Base-by-base conservation (phyloP, 2,888 invertebrate species). In the Latrodectus elegans region DNA sequence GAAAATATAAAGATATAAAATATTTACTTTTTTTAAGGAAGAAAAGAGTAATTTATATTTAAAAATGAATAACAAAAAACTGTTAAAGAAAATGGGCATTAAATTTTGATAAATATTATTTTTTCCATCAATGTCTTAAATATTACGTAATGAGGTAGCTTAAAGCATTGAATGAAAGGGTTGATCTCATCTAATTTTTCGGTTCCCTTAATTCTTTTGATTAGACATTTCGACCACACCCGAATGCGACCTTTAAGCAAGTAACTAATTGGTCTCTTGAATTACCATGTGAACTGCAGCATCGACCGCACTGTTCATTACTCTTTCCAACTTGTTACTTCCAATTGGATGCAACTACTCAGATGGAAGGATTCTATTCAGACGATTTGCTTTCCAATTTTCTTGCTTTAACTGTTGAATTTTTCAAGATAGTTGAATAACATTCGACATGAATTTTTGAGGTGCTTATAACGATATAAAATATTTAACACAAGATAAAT, bases 141-240 rank as follows among this genome's bases (percentile, higher is more conserved):
- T 22, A 76, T 26, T 71, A 17, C 26, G 84, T 78, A 78, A 84
- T 77, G 73, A 73, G 77, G 77, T 73, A 75, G 77, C 71, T 26
- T 53, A n/a, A 38, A 22, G 55, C 60, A 65, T 49, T 65, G 51
- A 64, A 10, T 49, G 73, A 75, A 22, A 75, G 55, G 67, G 67
- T 17, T 9, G 53, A 51, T 12, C 38, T 11, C 9, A 14, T 60
- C 52, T 73, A 70, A 79, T 75, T 70, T 73, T 14, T 22, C 26
- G 55, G 51, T 51, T 53, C 79, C 51, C 73, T 85, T 79, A 79
- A 85, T 85, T 74, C 70, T 79, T 74, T 22, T 73, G 73, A 75
- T 74, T 65, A 74, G 53, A 70, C 49, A 55, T 75, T 73, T 60
- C 53, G 85, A 70, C 78, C 85, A 85, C 85, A 85, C 85, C 85